A percentile compares a stretch with the other conserved stretches of the same genome.
Conservation (phyloP, 1,140 invertebrate genomes). For the Dreissena rostriformis region DNA sequence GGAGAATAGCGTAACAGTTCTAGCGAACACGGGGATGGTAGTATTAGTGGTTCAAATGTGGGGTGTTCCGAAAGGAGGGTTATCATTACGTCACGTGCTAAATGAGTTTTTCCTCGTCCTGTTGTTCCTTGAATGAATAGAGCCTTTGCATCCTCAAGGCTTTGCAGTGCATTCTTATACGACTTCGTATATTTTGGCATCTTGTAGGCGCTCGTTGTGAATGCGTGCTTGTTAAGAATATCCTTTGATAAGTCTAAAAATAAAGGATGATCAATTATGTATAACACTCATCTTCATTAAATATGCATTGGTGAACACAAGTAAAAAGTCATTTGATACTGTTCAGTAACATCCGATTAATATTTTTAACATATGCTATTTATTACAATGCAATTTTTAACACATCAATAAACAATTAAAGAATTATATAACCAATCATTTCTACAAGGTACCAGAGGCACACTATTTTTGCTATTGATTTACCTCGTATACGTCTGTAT, state of each 20-base stretch:
- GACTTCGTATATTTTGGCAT: not conserved
- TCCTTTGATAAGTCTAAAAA: not conserved
- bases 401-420: no score
- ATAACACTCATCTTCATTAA: no score
- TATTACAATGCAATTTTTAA: no score
- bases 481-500: no score
- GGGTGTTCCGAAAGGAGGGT: not conserved
- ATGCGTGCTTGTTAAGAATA: not conserved
- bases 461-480: no score
- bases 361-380: no score
- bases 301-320: no score
- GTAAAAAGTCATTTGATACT: no score
- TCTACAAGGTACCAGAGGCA: no score
- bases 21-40: conserved; percentile 4
- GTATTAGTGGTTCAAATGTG: conserved; percentile 8
- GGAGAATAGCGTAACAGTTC: not conserved
- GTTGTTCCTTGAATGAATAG: conserved; percentile 3
- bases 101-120: conserved; percentile 15
- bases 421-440: no score
- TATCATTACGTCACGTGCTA: not conserved
- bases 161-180: not conserved
- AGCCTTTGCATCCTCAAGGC: not conserved
- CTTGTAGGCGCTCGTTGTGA: not conserved
- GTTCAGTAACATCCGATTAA: no score
- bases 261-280: not conserved